A percentile compares a stretch with the other conserved stretches of the same genome.
Evolutionary conservation across 2,113 vertebrate species (phyloP).

Genomic region (Eidolon helvum): DNA sequence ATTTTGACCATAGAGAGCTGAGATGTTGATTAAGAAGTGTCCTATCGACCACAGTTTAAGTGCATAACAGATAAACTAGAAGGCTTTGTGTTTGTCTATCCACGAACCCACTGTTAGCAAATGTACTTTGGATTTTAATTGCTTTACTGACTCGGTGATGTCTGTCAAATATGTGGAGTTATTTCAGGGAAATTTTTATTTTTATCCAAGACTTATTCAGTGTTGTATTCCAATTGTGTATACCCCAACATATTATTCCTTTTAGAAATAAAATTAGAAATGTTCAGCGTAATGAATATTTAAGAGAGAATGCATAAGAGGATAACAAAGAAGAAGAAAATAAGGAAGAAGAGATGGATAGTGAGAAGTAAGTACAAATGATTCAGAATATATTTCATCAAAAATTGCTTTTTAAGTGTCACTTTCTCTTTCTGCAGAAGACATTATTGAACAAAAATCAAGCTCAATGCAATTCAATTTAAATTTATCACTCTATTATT

Average conservation of each 20-base stretch:
- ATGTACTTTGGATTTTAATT: neutral
- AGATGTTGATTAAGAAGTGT: constrained; percentile 29
- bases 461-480: constrained; percentile 74
- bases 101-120: neutral
- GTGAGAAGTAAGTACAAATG: constrained; percentile 69
- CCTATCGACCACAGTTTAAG: neutral
- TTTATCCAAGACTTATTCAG: neutral
- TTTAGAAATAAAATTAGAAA: constrained; percentile 49
- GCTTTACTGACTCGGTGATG: neutral
- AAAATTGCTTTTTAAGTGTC: constrained; percentile 81
- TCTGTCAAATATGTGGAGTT: constrained; percentile 10
- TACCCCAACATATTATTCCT: neutral
- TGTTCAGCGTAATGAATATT: constrained; percentile 28
- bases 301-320: constrained; percentile 22
- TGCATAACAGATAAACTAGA: neutral
- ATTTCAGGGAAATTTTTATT: neutral
- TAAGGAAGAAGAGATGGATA: constrained; percentile 60
- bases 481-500: constrained; percentile 85
- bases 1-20: neutral
- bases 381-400: constrained; percentile 75
- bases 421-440: constrained; percentile 75
- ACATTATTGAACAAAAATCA: constrained; percentile 72
- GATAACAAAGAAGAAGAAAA: constrained; percentile 42
- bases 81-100: neutral
- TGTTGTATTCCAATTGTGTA: neutral